Evolutionary conservation across 1,140 invertebrate species (phyloP).

Genomic region (Patella vulgata): DNA sequence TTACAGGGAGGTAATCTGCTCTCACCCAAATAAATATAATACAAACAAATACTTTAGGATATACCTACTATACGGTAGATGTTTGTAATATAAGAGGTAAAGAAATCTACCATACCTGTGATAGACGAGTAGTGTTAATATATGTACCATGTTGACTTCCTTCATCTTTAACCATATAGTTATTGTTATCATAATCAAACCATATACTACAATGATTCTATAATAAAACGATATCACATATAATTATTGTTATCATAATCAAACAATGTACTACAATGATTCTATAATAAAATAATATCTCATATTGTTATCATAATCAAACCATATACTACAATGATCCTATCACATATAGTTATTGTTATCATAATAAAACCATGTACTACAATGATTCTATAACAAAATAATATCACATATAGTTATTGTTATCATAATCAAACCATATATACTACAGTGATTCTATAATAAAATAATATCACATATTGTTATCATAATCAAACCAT

Average conservation of each 20-base stretch:
- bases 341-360: conserved; percentile 74
- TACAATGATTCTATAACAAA: conserved; percentile 78
- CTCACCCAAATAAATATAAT: too few relatives aligned
- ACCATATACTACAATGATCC: conserved; percentile 76
- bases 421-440: conserved; percentile 53
- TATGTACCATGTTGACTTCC: conserved; percentile 89
- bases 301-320: conserved; percentile 62
- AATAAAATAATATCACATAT: too few relatives aligned
- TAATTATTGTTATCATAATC: conserved; percentile 69
- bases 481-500: conserved; percentile 55
- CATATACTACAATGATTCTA: conserved; percentile 79
- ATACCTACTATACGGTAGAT: too few relatives aligned
- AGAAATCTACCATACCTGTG: conserved; percentile 64
- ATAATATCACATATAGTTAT: too few relatives aligned
- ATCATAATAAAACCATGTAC: conserved; percentile 64
- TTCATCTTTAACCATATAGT: conserved; percentile 80
- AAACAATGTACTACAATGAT: conserved; percentile 76
- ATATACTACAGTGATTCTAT: too few relatives aligned
- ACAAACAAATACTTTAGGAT: too few relatives aligned
- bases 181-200: conserved; percentile 58
- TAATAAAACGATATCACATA: conserved; percentile 67
- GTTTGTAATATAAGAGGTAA: too few relatives aligned
- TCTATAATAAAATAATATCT: conserved; percentile 72
- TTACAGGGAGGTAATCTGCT: too few relatives aligned
- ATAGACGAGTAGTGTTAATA: conserved; percentile 81